These are phyloP conservation scores for Epicauta chinensis DNA, from an alignment of 1,140 invertebrate genomes.

Conservation along the genomic window DNA sequence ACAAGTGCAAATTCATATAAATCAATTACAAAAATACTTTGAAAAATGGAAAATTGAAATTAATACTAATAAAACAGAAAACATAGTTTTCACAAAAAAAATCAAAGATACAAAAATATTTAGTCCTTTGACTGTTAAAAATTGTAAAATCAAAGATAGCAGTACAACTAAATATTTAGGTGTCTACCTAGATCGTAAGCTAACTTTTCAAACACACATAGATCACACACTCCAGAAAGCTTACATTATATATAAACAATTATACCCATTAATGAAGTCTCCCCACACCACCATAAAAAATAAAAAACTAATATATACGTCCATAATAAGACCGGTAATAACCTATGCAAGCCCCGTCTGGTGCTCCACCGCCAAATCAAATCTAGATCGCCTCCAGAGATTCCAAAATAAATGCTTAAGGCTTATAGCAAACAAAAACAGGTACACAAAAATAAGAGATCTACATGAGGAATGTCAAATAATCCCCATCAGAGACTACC, in stretches of 20 bases:
- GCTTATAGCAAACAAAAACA: too few species aligned
- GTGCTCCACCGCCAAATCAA: too few species aligned
- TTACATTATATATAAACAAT: slow-evolving; percentile 12
- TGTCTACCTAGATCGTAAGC: slow-evolving; percentile 22
- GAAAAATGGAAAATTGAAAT: neutral
- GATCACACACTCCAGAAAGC: slow-evolving; percentile 15
- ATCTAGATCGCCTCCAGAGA: too few species aligned
- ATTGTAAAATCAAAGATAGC: neutral
- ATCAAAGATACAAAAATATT: slow-evolving; percentile 14
- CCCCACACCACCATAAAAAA: neutral
- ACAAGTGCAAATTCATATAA: slow-evolving; percentile 4
- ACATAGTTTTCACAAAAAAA: slow-evolving; percentile 7
- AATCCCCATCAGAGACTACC: too few species aligned
- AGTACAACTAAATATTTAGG: slow-evolving; percentile 26
- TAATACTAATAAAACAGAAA: slow-evolving; percentile 12
- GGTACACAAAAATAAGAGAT: too few species aligned
- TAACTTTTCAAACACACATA: slow-evolving; percentile 20
- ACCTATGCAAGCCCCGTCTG: neutral
- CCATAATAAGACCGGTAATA: slow-evolving; percentile 5
- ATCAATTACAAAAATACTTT: too few species aligned
- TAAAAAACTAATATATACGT: slow-evolving; percentile 4
- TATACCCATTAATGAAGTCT: slow-evolving; percentile 3
- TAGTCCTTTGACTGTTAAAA: slow-evolving; percentile 17
- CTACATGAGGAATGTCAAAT: too few species aligned
- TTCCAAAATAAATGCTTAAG: too few species aligned